Evolutionary conservation across 2,113 vertebrate species (phyloP), one percentile per base, ranked within the genome.

Genomic region (Canis aureus): DNA sequence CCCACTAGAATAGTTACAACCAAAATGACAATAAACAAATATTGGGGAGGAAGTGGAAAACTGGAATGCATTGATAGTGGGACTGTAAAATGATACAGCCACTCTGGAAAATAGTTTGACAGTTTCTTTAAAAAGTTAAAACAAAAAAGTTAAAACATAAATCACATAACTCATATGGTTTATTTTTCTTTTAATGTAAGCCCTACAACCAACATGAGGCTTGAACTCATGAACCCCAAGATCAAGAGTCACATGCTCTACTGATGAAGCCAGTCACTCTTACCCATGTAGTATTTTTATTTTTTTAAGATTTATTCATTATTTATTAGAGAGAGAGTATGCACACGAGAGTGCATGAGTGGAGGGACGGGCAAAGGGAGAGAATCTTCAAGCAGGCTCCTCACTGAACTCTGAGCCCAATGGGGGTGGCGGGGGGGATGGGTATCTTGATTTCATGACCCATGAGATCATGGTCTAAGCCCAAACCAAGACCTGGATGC

Each of bases 111-210:
- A 74, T n/a, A 83, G 27, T 55, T 49, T 79, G 22, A 22, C 53
- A 79, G n/a, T 84, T 89, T 95, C 49, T 57, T 95, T 81, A 55
- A 82, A 90, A 76, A 87, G 49, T 57, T 57, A 55, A 89, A 89
- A 80, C 62, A 87, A 55, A 82, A 90, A 76, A 87, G 49, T 57
- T 57, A 55, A 89, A 89, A 80, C 62, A 87, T 80, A 80, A 94
- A 73, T 20, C 43, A 64, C 55, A 29, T n/a, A 59, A 74, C 11
- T 13, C 49, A 38, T 27, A 27, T 15, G 38, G 38, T 49, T 43
- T 7, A 43, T 43, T 25, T 76, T 76, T 76, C 25, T 49, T 49
- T 49, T 13, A 67, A 76, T 8, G 38, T 49, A 76, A 76, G 38
- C 38, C 49, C 23, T 25, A 76, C 38, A 76, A 38, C 23, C 23